These are phyloP conservation scores for Platycnemis pennipes DNA, from an alignment of 2,888 invertebrate species.

Conservation along the genomic window DNA sequence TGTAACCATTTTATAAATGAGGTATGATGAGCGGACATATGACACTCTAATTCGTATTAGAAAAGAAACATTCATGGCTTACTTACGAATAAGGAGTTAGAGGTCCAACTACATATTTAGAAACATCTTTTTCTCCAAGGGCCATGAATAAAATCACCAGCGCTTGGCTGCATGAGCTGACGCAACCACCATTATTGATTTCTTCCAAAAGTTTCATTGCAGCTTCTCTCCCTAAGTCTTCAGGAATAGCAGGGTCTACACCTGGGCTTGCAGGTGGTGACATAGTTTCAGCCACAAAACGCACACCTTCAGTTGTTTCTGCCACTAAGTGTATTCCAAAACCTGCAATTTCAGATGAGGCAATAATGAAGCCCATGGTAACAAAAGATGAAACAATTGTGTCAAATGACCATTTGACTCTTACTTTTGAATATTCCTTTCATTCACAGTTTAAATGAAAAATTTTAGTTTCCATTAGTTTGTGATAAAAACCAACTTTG, in stretches of 20 bases:
- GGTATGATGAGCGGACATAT: neutral
- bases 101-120: slow-evolving; percentile 87
- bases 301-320: slow-evolving; percentile 93
- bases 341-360: slow-evolving; percentile 79
- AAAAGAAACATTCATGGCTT: neutral
- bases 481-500: too few species aligned
- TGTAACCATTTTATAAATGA: slow-evolving; percentile 14
- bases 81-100: slow-evolving; percentile 83
- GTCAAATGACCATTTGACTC: too few species aligned
- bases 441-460: too few species aligned
- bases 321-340: slow-evolving; percentile 95
- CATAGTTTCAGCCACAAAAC: slow-evolving; percentile 80
- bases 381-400: neutral
- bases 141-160: slow-evolving; percentile 95
- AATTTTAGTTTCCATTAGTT: too few species aligned
- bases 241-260: slow-evolving; percentile 88
- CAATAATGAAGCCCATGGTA: neutral
- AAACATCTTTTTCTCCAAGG: slow-evolving; percentile 95
- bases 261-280: slow-evolving; percentile 77
- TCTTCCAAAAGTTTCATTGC: slow-evolving; percentile 93
- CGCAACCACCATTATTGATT: slow-evolving; percentile 94
- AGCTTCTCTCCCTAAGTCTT: slow-evolving; percentile 93
- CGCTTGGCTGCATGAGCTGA: slow-evolving; percentile 94
- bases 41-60: neutral
- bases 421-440: too few species aligned